Base-by-base conservation (phyloP, 2,113 vertebrate species). In the Thymallus thymallus region DNA sequence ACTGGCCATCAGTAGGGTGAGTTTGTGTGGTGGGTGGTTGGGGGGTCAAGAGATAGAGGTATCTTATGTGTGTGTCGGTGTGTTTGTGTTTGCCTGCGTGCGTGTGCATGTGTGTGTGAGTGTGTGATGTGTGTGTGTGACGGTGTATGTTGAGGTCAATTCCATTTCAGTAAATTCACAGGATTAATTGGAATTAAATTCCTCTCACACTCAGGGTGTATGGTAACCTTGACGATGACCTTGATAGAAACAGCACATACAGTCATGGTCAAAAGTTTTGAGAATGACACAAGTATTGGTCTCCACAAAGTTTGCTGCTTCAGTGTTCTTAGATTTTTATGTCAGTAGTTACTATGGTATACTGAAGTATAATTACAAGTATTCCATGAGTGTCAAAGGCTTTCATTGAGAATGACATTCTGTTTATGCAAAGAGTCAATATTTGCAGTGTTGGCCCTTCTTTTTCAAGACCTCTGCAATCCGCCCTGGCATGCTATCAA, bases 1-100 rank as follows among this genome's bases (percentile, higher is more conserved):
- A 68, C 88, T 96, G 82, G 95, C 95, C 74, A 93, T 96, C 85
- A 95, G 95, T 92, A 93, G 95, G 89, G 95, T 96, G 90, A 79
- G 68, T 66, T 18, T 35, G 20, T 14, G 63, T 24, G 24, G 51
- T 48, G 26, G 24, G 13, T 9, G 73, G 32, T 7, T 2, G 32
- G 30, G 23, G n/a, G 46, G 41, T 30, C 13, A 61, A 77, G 32
- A 10, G 35, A 10, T 41, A 76, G 32, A 41, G 35, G 35, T 41
- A 41, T 41, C 35, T 41, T 41, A 41, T 41, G 48, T 72, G n/a
- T n/a, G 46, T 60, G 20, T 16, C 6, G n/a, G 24, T 32, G 20
- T 66, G 60, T 10, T 9, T 18, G 32, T 16, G 13, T 73, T 32
- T 61, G 65, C 5, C 12, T 22, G 55, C 22, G 2, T 35, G 69